Conservation (phyloP, 2,113 vertebrate species). For the Brienomyrus longianalis region DNA sequence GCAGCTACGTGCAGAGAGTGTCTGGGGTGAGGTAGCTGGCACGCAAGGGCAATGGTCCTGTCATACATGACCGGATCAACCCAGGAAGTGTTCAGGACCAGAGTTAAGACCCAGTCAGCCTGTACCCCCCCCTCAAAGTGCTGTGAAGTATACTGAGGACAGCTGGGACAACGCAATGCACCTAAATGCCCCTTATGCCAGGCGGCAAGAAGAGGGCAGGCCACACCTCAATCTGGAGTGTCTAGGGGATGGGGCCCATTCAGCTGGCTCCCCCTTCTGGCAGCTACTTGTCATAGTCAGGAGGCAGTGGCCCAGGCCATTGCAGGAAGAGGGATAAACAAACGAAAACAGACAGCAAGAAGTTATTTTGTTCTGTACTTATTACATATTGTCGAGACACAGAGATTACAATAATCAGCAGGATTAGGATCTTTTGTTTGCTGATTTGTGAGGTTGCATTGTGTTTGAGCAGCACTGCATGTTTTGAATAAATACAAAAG, state of each 20-base stretch:
- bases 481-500: background rate
- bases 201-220: background rate
- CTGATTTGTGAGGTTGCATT: background rate
- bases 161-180: background rate
- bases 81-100: background rate
- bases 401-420: background rate
- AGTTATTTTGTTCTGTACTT: background rate
- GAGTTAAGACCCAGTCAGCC: background rate
- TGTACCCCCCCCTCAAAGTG: background rate
- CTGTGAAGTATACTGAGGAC: background rate
- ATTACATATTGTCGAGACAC: background rate
- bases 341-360: background rate
- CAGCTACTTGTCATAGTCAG: background rate
- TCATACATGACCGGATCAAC: background rate
- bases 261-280: background rate
- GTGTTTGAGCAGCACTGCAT: background rate
- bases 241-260: background rate
- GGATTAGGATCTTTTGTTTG: slow-evolving; percentile 6
- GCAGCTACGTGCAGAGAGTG: background rate
- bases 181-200: background rate
- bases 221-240: background rate
- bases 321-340: background rate
- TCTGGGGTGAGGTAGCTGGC: background rate
- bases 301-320: background rate
- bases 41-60: background rate